Evolutionary conservation across 2,888 invertebrate species (phyloP), one percentile per base, ranked within the genome.

Genomic region (Ennomos erosarius): DNA sequence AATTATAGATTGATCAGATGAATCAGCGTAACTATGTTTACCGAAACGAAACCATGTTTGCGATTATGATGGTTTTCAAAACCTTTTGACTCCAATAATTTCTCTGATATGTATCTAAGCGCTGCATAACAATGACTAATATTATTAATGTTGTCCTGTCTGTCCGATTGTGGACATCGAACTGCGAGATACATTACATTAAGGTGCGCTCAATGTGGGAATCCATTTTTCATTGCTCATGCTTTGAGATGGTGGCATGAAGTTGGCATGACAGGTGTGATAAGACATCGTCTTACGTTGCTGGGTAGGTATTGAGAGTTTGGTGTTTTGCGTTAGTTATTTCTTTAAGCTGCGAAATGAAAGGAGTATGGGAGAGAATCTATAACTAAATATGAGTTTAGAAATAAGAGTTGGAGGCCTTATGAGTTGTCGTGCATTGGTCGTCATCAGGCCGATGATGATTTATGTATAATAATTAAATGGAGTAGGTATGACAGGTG

Each of bases 71-170:
- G 26, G 26, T 26, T 6, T 33, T 36, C 12, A 37, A 46, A 47
- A 44, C 48, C 52, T 47, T 52, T 58, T 35, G 34, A 35, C 50
- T 36, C 43, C 8, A 26, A 39, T 34, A 49, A 39, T 10, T 65
- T 62, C 58, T 48, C 58, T 74, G 84, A 86, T 85, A 74, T 73
- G 73, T 81, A 84, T 84, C 85, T 79, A 54, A 55, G 51, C 39
- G 36, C 57, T 82, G 75, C 75, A 73, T 81, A 83, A 86, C 86
- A 87, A 84, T 87, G 67, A 69, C 55, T 69, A 85, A 88, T 86
- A 88, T 88, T 90, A 91, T 91, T 90, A 92, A 92, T 92, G 90
- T 87, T 71, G 69, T 56, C 64, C 82, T 82, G 91, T 90, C 90
- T 78, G 65, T 78, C 77, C 73, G 82, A 78, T 81, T 78, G 82